These are phyloP conservation scores for Nothura maculosa DNA, from an alignment of 2,797 vertebrate species.

Conservation along the genomic window DNA sequence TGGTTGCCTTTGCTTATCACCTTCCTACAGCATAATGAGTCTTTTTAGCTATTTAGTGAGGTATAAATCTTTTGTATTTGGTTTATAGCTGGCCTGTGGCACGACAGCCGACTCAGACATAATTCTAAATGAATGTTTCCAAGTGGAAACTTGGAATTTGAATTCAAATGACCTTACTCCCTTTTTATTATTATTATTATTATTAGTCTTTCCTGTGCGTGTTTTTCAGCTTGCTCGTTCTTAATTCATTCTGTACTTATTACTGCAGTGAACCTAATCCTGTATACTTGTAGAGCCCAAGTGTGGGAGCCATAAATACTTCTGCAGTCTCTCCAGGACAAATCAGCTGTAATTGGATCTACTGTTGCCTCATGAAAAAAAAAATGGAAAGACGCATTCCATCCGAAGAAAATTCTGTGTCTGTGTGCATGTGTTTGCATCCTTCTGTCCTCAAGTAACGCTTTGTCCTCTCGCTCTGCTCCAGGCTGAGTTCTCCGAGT, in stretches of 20 bases:
- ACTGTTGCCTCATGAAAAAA: not conserved
- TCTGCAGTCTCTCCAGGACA: constrained; percentile 16
- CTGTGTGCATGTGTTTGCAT: not conserved
- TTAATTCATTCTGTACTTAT: constrained; percentile 52
- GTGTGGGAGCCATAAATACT: constrained; percentile 33
- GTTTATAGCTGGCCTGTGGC: constrained; percentile 29
- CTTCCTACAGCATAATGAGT: constrained; percentile 41
- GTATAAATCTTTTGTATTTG: constrained; percentile 12
- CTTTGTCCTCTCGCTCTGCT: constrained; percentile 46
- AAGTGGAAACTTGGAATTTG: constrained; percentile 52
- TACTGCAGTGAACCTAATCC: constrained; percentile 48
- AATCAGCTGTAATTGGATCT: constrained; percentile 42
- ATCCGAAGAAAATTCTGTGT: accelerated
- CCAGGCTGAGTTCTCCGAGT: constrained; percentile 96
- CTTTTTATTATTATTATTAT: not conserved
- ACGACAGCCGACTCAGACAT: not conserved
- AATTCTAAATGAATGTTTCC: constrained; percentile 38
- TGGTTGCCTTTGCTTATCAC: constrained; percentile 43
- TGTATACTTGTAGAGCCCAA: constrained; percentile 1
- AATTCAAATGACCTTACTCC: constrained; percentile 20
- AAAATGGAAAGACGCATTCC: not conserved
- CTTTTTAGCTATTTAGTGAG: constrained; percentile 43
- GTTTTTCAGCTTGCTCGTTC: constrained; percentile 47
- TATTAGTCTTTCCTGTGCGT: not conserved
- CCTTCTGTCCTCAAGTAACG: not conserved